Base-by-base conservation (phyloP, 2,888 invertebrate species). In the Heteromurus nitidus region DNA sequence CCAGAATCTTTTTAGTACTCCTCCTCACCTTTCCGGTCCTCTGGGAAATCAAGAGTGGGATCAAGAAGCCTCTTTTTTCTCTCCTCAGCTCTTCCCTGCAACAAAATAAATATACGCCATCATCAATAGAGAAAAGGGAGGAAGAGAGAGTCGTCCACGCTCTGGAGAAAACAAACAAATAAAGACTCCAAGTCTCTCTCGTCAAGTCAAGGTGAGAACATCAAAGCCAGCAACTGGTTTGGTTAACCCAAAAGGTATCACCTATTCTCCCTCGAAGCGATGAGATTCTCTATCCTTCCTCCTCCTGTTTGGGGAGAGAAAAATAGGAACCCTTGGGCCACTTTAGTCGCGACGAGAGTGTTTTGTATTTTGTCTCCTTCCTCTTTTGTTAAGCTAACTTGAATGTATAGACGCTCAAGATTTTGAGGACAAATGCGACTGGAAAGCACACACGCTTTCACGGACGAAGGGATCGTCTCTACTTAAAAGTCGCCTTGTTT, bases 1-100 rank as follows among this genome's bases (percentile, higher is more conserved):
- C 18, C 42, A 60, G 77, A 82, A 79, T 79, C 82, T 82, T 83
- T n/a, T n/a, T n/a, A n/a, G n/a, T n/a, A 31, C 75, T 68, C 70
- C 80, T 82, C 82, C 80, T 83, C 85, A 85, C 84, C 84, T 82
- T n/a, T 81, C 72, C 81, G 42, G 82, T 83, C 85, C 85, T 84
- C 74, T 77, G 85, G 85, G 85, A 85, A 85, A 85, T 85, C 85
- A 85, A 85, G 83, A 76, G 69, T 67, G 64, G 83, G 83, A 85
- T 85, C 83, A 84, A 85, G 82, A 80, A 80, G 79, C 72, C 79
- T 42, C 72, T 70, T 77, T 69, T 30, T n/a, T n/a, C 58, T 50
- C 26, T 30, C 55, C n/a, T 36, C 31, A 28, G 50, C n/a, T 36
- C 20, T 20, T 65, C 68, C 80, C 83, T 85, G 80, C 58, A 76